Conservation (phyloP, 2,888 invertebrate species). For the Drosophila mettleri region DNA sequence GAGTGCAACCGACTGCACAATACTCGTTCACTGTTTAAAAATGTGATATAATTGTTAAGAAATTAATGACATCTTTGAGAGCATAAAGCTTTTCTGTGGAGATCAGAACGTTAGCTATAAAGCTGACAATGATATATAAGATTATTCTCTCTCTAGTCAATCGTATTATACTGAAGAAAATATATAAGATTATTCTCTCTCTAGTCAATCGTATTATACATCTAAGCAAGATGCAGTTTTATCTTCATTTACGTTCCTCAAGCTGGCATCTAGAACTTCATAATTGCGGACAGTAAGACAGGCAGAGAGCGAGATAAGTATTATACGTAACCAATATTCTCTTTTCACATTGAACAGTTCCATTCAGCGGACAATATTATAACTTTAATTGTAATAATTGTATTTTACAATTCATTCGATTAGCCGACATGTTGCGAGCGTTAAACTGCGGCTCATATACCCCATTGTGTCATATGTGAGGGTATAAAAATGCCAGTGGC, state of each 20-base stretch:
- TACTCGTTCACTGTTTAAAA: neutral
- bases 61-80: too few species aligned
- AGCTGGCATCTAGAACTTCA: too few species aligned
- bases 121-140: too few species aligned
- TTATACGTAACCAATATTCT: neutral
- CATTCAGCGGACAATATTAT: neutral
- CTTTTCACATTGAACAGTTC: neutral
- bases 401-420: neutral
- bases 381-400: neutral
- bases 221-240: too few species aligned
- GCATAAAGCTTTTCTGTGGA: too few species aligned
- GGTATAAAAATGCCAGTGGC: conserved; percentile 53
- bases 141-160: too few species aligned
- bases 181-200: too few species aligned
- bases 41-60: neutral
- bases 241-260: too few species aligned
- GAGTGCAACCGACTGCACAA: neutral
- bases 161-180: too few species aligned
- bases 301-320: neutral
- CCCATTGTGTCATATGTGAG: conserved; percentile 3
- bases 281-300: too few species aligned
- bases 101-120: too few species aligned
- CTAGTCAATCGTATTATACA: too few species aligned
- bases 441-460: conserved; percentile 18
- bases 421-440: neutral